A percentile compares a stretch with the other conserved stretches of the same genome.
Evolutionary conservation across 2,797 vertebrate species (phyloP).

Genomic region (Valencia hispanica): DNA sequence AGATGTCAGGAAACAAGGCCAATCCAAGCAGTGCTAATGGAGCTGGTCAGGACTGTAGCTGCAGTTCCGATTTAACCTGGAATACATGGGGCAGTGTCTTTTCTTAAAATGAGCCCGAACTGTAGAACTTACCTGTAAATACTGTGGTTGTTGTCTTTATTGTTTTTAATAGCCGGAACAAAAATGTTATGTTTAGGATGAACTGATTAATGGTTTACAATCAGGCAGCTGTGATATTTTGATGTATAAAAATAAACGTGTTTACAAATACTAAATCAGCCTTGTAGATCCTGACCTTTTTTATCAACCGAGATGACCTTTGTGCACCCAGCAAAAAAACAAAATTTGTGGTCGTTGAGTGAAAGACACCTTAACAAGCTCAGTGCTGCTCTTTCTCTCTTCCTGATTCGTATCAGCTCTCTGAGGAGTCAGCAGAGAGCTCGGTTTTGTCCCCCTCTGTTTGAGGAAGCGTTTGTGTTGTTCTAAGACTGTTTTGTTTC

Average conservation of each 20-base stretch:
- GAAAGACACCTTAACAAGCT: constrained; percentile 50
- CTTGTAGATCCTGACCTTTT: too few relatives aligned
- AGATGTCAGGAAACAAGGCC: constrained; percentile 67
- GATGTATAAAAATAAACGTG: constrained; percentile 62
- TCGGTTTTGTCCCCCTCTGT: constrained; percentile 67
- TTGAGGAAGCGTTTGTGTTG: constrained; percentile 79
- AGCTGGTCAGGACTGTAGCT: constrained; percentile 28
- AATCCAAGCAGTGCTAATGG: constrained; percentile 41
- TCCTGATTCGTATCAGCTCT: constrained; percentile 62
- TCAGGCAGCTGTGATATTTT: constrained; percentile 75
- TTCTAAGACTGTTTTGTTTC: constrained; percentile 77
- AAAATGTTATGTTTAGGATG: constrained; percentile 32
- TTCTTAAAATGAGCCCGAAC: constrained; percentile 2
- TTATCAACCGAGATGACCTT: background rate
- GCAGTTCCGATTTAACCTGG: constrained; percentile 14
- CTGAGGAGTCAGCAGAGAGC: constrained; percentile 35
- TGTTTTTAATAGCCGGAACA: constrained; percentile 10
- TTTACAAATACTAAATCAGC: constrained; percentile 58
- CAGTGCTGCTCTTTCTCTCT: constrained; percentile 51
- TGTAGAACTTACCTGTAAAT: constrained; percentile 46
- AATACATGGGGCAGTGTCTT: background rate
- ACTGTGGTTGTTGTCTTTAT: constrained; percentile 16
- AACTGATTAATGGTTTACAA: constrained; percentile 47
- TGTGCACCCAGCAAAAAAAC: constrained; percentile 5
- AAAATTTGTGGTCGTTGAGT: constrained; percentile 21